phyloP scores from a whole-genome alignment of 2,113 vertebrate species.

The Martes martes region DNA sequence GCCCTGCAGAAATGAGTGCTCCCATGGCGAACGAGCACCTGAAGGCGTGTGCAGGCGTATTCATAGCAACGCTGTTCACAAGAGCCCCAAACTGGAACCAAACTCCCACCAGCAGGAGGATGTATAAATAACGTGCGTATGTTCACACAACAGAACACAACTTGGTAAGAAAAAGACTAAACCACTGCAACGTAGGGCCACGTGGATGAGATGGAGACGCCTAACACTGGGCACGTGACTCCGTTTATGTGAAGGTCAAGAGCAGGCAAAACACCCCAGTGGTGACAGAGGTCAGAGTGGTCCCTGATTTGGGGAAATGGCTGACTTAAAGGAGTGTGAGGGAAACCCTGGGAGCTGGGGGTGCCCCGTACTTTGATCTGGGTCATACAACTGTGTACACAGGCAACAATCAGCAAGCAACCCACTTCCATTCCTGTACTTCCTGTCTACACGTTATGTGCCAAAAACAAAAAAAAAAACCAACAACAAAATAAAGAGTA shows the following conservation, averaged over 20 bases:
- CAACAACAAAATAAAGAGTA: not conserved
- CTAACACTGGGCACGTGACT: not conserved
- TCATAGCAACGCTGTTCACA: not conserved
- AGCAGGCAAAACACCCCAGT: not conserved
- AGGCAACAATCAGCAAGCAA: not conserved
- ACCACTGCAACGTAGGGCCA: rapidly evolving
- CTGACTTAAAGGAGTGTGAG: not conserved
- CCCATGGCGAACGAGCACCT: not conserved
- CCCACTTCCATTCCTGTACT: not conserved
- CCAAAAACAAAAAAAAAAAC: not conserved
- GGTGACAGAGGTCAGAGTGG: not conserved
- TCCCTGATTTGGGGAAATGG: not conserved
- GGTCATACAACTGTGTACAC: not conserved
- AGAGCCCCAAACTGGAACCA: not conserved
- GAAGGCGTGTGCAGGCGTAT: not conserved
- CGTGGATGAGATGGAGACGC: not conserved
- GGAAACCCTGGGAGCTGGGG: not conserved
- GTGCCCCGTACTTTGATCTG: too few relatives aligned
- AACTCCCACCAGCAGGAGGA: not conserved
- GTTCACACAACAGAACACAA: not conserved
- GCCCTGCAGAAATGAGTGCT: not conserved
- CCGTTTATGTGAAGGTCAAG: not conserved
- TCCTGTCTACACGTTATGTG: not conserved
- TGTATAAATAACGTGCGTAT: not conserved
- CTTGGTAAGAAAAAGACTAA: not conserved